Evolutionary conservation across 2,113 vertebrate genomes (phyloP).

Genomic region (Tympanuchus pallidicinctus): DNA sequence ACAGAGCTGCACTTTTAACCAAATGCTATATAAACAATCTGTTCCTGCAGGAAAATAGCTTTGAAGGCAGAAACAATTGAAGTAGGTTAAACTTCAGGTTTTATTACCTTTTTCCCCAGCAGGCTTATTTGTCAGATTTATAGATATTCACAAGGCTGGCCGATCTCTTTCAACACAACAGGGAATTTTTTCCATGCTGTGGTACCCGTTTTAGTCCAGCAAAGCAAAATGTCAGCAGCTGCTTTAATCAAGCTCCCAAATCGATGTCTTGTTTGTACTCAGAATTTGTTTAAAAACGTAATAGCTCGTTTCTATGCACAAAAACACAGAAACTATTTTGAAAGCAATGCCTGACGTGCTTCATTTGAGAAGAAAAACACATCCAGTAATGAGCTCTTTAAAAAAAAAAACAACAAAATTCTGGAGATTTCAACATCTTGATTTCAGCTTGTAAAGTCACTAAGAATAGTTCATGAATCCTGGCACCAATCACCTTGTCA

Average conservation of each 20-base stretch:
- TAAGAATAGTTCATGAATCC: constrained; percentile 30
- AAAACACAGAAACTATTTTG: constrained; percentile 29
- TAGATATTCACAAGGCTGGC: not conserved
- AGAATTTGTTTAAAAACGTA: not conserved
- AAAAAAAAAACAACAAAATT: not conserved
- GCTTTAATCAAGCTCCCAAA: not conserved
- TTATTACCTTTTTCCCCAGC: not conserved
- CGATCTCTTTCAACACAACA: constrained; percentile 1
- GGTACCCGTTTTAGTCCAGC: constrained; percentile 9
- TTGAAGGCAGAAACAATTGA: not conserved
- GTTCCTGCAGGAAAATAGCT: not conserved
- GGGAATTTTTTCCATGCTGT: constrained; percentile 25
- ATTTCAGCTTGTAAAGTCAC: not conserved
- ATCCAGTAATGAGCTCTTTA: not conserved
- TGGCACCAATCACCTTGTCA: not conserved
- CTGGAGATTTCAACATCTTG: constrained; percentile 12
- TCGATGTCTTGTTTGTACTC: not conserved
- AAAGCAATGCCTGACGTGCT: not conserved
- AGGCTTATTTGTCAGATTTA: not conserved
- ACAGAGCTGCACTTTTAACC: not conserved
- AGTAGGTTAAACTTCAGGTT: not conserved
- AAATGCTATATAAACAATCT: not conserved
- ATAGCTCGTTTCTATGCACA: not conserved
- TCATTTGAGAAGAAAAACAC: constrained; percentile 33
- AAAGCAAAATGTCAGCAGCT: constrained; percentile 31